Evolutionary conservation across 2,113 vertebrate species (phyloP).

Genomic region (Sus scrofa): T2T-Sscrofa CM000824.6:189932501-189933000

Average conservation of each 20-base stretch:
- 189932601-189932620: neutral
- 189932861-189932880: neutral
- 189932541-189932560: neutral
- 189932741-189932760: neutral
- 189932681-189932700: neutral
- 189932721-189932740: neutral
- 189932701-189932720: neutral
- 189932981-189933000: neutral
- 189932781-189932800: neutral
- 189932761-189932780: neutral
- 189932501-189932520: neutral
- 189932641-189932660: neutral
- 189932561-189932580: neutral
- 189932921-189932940: neutral
- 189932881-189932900: neutral
- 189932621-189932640: neutral
- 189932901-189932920: neutral
- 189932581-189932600: neutral
- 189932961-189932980: too few species aligned
- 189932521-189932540: neutral
- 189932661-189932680: neutral
- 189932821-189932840: neutral
- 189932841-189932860: neutral
- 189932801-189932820: neutral
- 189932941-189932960: neutral